Percentiles rank a stretch among this genome's conserved stretches.
Evolutionary conservation across 2,797 vertebrate species (phyloP).

Genomic region (Natrix natrix): DNA sequence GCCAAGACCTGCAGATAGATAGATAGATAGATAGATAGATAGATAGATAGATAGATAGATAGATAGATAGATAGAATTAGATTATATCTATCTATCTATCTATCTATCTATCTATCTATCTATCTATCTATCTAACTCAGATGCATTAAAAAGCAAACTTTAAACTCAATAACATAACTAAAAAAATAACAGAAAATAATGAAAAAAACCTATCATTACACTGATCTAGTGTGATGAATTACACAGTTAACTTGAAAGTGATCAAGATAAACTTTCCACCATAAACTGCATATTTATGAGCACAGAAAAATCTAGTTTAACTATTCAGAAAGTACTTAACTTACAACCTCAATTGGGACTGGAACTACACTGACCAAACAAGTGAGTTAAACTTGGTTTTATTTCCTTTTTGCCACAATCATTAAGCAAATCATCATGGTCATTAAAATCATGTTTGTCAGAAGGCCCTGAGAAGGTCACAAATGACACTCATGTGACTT

Average conservation of each 20-base stretch:
- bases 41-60: too few species aligned
- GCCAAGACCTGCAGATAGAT: too few species aligned
- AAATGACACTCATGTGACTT: not conserved
- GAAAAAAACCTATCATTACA: not conserved
- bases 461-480: not conserved
- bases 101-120: too few species aligned
- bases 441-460: not conserved
- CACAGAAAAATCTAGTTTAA: not conserved
- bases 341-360: not conserved
- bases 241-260: not conserved
- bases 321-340: not conserved
- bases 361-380: not conserved
- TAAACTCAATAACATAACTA: not conserved
- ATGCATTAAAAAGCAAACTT: not conserved
- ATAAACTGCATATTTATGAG: not conserved
- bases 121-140: not conserved
- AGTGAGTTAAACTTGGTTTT: not conserved
- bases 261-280: not conserved
- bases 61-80: too few species aligned
- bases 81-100: too few species aligned
- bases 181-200: not conserved
- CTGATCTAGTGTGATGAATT: not conserved
- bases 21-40: too few species aligned
- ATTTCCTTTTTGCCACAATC: not conserved
- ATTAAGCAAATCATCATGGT: not conserved